Percentiles rank a stretch among this genome's conserved stretches.
These are phyloP conservation scores for Brachylomia viminalis DNA, from an alignment of 2,888 invertebrate genomes.

Conservation along the genomic window DNA sequence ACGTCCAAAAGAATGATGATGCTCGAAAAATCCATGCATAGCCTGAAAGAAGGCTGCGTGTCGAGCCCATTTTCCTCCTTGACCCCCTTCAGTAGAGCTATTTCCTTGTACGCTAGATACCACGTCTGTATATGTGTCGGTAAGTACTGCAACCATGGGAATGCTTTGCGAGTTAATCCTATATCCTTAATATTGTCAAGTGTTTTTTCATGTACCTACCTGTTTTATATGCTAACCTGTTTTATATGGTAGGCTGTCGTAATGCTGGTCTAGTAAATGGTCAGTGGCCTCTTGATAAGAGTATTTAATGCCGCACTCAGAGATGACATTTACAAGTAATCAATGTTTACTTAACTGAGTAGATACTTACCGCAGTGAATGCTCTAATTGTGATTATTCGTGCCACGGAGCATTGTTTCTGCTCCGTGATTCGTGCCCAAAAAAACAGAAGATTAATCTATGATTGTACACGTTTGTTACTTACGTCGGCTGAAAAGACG, in stretches of 20 bases:
- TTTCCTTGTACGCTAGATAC: constrained; percentile 77
- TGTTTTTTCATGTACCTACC: constrained; percentile 22
- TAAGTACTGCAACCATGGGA: constrained; percentile 73
- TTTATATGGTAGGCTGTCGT: not conserved
- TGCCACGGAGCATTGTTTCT: too few relatives aligned
- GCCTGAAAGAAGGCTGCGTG: constrained; percentile 70
- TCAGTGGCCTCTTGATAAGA: not conserved
- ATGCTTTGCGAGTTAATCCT: constrained; percentile 6
- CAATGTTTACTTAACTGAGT: not conserved
- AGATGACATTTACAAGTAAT: not conserved
- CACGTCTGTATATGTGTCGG: constrained; percentile 78
- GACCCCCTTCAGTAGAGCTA: constrained; percentile 75
- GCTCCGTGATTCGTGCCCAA: too few relatives aligned
- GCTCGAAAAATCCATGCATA: constrained; percentile 67
- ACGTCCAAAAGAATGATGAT: constrained; percentile 64
- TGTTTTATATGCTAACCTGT: constrained; percentile 19
- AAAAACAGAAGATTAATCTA: not conserved
- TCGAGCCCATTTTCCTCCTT: constrained; percentile 76
- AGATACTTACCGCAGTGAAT: not conserved
- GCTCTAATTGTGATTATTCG: not conserved
- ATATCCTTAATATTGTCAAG: constrained; percentile 23
- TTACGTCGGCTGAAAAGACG: not conserved
- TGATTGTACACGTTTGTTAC: not conserved
- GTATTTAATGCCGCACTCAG: not conserved
- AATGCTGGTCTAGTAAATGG: not conserved